A percentile compares a stretch with the other conserved stretches of the same genome.
These are phyloP conservation scores for Cyprinodon variegatus DNA, from an alignment of 2,113 vertebrate species.

Conservation along the genomic window DNA sequence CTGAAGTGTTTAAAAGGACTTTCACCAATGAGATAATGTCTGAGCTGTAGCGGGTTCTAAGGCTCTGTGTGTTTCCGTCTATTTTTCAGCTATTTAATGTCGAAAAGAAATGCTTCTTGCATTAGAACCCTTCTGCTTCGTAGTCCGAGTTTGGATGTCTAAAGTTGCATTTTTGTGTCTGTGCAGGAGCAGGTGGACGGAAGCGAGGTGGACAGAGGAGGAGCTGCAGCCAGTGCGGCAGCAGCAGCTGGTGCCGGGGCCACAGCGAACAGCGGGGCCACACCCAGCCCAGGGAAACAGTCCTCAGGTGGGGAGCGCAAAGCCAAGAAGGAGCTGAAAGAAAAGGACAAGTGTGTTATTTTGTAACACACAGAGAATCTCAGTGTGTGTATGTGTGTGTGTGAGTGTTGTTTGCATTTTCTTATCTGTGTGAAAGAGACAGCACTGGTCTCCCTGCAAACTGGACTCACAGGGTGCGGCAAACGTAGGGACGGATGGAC, in stretches of 20 bases:
- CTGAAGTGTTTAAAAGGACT: too few species aligned
- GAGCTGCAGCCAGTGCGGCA: slow-evolving; percentile 56
- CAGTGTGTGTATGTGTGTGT: slow-evolving; percentile 32
- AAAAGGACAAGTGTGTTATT: slow-evolving; percentile 94
- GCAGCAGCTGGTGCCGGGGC: slow-evolving; percentile 55
- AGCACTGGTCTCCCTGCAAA: slow-evolving; percentile 53
- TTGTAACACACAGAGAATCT: slow-evolving; percentile 83
- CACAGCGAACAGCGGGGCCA: slow-evolving; percentile 72
- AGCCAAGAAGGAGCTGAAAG: slow-evolving; percentile 89
- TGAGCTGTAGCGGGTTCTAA: too few species aligned
- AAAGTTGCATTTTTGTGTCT: neutral
- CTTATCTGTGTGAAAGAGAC: slow-evolving; percentile 62
- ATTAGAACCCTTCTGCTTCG: neutral
- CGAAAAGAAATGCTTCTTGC: neutral
- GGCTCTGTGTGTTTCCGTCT: too few species aligned
- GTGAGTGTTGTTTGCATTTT: slow-evolving; percentile 62
- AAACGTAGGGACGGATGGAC: slow-evolving; percentile 60
- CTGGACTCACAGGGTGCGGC: slow-evolving; percentile 67
- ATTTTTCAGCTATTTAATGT: too few species aligned
- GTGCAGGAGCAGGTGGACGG: slow-evolving; percentile 58
- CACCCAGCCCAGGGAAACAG: slow-evolving; percentile 87
- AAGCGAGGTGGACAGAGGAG: slow-evolving; percentile 52
- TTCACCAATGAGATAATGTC: too few species aligned
- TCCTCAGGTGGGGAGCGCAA: slow-evolving; percentile 87
- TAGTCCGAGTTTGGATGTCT: neutral